Evolutionary conservation across 2,113 vertebrate species (phyloP).

Genomic region (Sebastes schlegelii): DNA sequence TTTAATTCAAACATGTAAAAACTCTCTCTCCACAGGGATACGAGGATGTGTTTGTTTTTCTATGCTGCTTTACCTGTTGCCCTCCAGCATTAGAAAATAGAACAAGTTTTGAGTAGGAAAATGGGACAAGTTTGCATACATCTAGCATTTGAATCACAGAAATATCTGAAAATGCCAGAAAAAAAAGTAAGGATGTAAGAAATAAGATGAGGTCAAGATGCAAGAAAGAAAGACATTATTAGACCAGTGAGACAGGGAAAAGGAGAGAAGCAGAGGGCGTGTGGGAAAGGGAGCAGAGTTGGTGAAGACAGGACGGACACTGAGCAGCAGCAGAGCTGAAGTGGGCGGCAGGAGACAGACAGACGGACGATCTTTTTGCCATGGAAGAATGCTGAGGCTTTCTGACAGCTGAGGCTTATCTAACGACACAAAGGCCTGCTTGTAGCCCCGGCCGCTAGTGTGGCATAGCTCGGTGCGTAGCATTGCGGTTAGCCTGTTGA

Average conservation of each 20-base stretch:
- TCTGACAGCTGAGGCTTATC: constrained; percentile 82
- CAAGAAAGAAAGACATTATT: constrained; percentile 14
- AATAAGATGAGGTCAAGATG: not conserved
- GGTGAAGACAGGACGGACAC: constrained; percentile 45
- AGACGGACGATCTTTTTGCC: constrained; percentile 68
- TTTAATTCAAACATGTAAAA: constrained; percentile 7
- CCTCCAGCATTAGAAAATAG: not conserved
- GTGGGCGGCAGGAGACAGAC: constrained; percentile 68
- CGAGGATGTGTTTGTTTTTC: not conserved
- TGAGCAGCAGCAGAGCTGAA: constrained; percentile 54
- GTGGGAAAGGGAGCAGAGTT: constrained; percentile 41
- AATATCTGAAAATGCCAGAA: not conserved
- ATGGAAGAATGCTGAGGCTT: constrained; percentile 79
- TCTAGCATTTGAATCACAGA: not conserved
- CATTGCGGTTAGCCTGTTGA: constrained; percentile 50
- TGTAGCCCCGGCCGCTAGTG: constrained; percentile 54
- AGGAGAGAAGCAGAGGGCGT: constrained; percentile 11
- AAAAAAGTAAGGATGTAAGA: not conserved
- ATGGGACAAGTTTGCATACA: not conserved
- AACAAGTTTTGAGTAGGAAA: not conserved
- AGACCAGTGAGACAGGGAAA: constrained; percentile 8
- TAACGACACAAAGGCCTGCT: constrained; percentile 73
- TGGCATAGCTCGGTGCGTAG: constrained; percentile 37
- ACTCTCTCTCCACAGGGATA: not conserved
- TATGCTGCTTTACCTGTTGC: not conserved